Evolutionary conservation across 2,888 invertebrate species (phyloP), one percentile per base, ranked within the genome.

Genomic region (Melipona bicolor): DNA sequence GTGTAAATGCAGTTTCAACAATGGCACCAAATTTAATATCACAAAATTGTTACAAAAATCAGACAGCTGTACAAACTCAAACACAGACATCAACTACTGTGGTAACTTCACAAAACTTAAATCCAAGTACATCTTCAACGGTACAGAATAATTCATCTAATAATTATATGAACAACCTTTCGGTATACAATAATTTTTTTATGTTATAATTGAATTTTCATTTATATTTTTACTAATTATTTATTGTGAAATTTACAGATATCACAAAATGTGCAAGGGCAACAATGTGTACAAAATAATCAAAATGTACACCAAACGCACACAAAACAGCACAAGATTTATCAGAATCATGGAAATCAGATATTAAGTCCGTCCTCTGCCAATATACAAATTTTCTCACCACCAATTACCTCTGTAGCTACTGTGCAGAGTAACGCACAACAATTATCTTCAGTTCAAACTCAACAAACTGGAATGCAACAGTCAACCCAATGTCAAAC

Each of bases 21-120:
- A 77, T 92, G 70, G 88, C 93, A 43, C 84, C 93, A 43, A 91
- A 88, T 74, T 89, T 91, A 11, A 90, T 91, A 59, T 81, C 91
- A 11, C 92, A 92, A 69, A 91, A 90, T 78, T 87, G 90, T 52
- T 92, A 90, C 72, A 94, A 94, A 87, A 94, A 91, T 90, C 94
- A 92, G 83, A 94, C 93, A n/a, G 93, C 93, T 36, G 92, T 90
- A 59, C 94, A 94, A 88, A 94, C 94, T 9, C 94, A 94, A 89
- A 94, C 94, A 52, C 91, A 92, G 83, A 87, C 90, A 64, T 88
- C 91, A 54, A 81, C 89, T 52, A 81, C 91, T 74, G 83, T 89
- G 77, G 79, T 90, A 75, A 89, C 89, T 69, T 88, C 91, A 9
- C 93, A 92, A 83, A 92, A 86, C 85, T 72, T 90, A 70, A 92